phyloP scores from a whole-genome alignment of 2,113 vertebrate species.

The Daubentonia madagascariensis region DNA sequence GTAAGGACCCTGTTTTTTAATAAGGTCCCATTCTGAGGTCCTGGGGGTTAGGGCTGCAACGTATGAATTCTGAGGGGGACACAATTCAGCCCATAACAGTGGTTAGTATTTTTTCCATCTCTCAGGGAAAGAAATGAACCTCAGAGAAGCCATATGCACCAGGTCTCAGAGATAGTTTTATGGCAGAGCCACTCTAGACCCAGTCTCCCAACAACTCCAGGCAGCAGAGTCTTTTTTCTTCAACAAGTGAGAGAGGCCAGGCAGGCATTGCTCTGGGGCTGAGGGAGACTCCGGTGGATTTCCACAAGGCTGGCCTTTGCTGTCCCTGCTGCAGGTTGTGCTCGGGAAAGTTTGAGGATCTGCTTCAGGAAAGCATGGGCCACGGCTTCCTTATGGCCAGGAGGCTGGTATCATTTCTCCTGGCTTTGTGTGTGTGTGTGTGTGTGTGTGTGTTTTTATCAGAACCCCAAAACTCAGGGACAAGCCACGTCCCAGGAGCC shows the following conservation, averaged over 20 bases:
- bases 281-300: too few relatives aligned
- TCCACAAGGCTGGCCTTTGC: fast-evolving
- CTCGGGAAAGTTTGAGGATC: not conserved
- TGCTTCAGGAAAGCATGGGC: not conserved
- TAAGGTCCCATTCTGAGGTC: too few relatives aligned
- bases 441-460: too few relatives aligned
- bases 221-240: too few relatives aligned
- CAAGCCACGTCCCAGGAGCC: fast-evolving
- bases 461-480: not conserved
- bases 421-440: too few relatives aligned
- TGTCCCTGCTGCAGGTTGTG: fast-evolving
- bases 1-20: not conserved
- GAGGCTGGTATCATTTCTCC: not conserved
- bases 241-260: not conserved
- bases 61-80: not conserved
- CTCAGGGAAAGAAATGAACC: not conserved
- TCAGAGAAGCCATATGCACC: not conserved
- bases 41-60: not conserved
- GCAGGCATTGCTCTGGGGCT: not conserved
- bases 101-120: not conserved
- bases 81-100: too few relatives aligned
- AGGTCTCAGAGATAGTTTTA: too few relatives aligned
- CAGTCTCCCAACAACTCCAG: too few relatives aligned
- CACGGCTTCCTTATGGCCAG: fast-evolving
- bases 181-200: fast-evolving